A percentile compares a stretch with the other conserved stretches of the same genome.
phyloP scores from a whole-genome alignment of 1,140 invertebrate species.

The Probaryconus sp. region DNA sequence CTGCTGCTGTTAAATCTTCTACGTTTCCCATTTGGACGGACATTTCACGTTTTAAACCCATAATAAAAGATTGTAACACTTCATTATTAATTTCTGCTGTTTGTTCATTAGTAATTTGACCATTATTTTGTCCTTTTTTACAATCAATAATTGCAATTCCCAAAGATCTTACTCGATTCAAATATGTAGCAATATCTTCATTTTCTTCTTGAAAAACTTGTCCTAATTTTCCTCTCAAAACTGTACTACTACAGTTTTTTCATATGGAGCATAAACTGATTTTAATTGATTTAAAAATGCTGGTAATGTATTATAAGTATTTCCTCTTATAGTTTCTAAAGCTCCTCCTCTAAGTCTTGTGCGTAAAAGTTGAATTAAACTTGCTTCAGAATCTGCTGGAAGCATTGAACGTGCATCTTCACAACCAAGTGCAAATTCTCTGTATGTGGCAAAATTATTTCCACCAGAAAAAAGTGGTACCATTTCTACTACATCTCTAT shows the following conservation, averaged over 20 bases:
- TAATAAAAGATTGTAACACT: background rate
- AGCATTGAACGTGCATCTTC: background rate
- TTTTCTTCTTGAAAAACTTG: background rate
- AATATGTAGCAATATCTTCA: background rate
- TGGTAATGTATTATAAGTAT: background rate
- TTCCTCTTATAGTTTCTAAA: background rate
- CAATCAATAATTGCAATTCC: slow-evolving; percentile 1
- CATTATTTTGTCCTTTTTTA: background rate
- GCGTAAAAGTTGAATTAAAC: too few relatives aligned
- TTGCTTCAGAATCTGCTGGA: too few relatives aligned
- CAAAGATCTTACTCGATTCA: background rate
- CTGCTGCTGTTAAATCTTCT: too few relatives aligned
- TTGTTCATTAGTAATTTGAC: background rate
- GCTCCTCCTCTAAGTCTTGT: background rate
- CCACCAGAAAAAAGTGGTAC: background rate
- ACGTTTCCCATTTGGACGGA: background rate
- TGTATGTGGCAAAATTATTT: background rate
- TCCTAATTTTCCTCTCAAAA: too few relatives aligned
- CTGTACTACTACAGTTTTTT: too few relatives aligned
- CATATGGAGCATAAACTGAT: background rate
- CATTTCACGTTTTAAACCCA: background rate
- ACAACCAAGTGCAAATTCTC: background rate
- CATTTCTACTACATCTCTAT: background rate
- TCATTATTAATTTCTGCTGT: background rate
- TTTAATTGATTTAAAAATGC: background rate